Conservation (phyloP, 1,140 invertebrate genomes). For the Leptinotarsa defecta region DNA sequence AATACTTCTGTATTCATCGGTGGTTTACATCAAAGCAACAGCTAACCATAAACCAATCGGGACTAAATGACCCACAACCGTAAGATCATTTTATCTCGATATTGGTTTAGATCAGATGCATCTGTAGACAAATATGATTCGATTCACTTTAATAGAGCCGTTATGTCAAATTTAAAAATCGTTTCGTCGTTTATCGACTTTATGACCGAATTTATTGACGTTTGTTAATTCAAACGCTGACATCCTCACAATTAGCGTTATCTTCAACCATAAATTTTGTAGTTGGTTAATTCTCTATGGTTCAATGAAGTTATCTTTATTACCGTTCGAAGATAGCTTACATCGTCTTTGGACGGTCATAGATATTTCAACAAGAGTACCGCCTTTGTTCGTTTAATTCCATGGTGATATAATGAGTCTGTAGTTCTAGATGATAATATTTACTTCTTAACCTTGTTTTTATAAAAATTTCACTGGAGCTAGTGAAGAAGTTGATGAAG, state of each 20-base stretch:
- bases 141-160: not conserved
- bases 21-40: too few species aligned
- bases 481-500: too few species aligned
- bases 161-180: not conserved
- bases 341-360: not conserved
- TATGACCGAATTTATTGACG: not conserved
- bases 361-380: not conserved
- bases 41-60: too few species aligned
- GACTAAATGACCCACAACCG: too few species aligned
- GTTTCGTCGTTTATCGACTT: not conserved
- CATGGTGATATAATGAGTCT: not conserved
- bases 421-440: not conserved
- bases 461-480: too few species aligned
- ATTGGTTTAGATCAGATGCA: too few species aligned
- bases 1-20: too few species aligned
- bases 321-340: not conserved
- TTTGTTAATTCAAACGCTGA: constrained; percentile 6
- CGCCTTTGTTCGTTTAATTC: constrained; percentile 2
- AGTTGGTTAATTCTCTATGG: not conserved
- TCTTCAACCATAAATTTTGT: constrained; percentile 4
- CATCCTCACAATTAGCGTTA: constrained; percentile 5
- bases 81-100: too few species aligned
- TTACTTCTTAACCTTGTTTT: too few species aligned
- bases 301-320: constrained; percentile 7
- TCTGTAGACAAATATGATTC: not conserved